Conservation (phyloP, 1,140 invertebrate genomes). For the Zaprionus ornatus region DNA sequence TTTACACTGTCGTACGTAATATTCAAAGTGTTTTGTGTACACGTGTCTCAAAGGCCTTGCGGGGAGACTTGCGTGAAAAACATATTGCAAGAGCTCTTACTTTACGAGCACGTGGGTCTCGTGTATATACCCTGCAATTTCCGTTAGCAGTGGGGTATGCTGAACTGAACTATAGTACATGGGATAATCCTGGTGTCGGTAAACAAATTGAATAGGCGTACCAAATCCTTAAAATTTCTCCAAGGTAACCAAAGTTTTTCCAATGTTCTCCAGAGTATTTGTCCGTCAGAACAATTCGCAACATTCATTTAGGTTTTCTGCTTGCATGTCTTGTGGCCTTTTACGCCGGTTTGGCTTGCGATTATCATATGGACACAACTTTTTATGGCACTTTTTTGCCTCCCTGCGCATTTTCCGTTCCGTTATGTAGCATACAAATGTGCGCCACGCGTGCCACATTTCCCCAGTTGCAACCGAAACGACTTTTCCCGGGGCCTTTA, state of each 20-base stretch:
- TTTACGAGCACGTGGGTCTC: conserved; percentile 13
- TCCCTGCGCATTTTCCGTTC: conserved; percentile 16
- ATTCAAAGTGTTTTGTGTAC: conserved; percentile 32
- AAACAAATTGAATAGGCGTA: background rate
- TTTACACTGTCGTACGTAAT: conserved; percentile 32
- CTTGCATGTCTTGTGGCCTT: conserved; percentile 40
- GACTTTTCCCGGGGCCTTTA: background rate
- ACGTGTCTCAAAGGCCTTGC: conserved; percentile 37
- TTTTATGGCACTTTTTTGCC: conserved; percentile 29
- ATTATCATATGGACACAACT: conserved; percentile 44
- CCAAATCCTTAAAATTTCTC: too few relatives aligned
- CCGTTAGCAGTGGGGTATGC: background rate
- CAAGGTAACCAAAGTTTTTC: too few relatives aligned
- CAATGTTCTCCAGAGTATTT: conserved; percentile 43
- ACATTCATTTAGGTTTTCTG: background rate
- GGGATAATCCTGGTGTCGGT: background rate
- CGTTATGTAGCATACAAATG: conserved; percentile 69
- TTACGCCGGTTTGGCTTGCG: conserved; percentile 25
- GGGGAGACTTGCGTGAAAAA: conserved; percentile 11
- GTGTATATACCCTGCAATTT: conserved; percentile 30
- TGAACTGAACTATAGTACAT: background rate
- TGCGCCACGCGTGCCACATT: conserved; percentile 29
- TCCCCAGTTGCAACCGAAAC: background rate
- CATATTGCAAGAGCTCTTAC: background rate
- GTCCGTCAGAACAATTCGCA: background rate